Conservation (phyloP, 2,113 vertebrate genomes). For the Oplegnathus fasciatus region DNA sequence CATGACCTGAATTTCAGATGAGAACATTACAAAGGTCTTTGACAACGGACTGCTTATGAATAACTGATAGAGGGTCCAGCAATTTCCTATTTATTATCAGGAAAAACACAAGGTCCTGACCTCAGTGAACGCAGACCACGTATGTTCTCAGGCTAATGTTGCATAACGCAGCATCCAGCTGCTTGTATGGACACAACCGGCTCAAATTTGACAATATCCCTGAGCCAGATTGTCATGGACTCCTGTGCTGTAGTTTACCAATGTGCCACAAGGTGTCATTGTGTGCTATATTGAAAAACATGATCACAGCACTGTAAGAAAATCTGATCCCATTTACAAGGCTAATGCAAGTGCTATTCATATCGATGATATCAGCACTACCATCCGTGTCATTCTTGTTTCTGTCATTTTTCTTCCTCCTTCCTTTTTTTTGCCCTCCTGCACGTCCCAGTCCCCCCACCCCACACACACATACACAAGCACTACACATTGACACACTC, state of each 20-base stretch:
- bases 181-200: constrained; percentile 1
- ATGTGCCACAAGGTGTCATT: constrained; percentile 78
- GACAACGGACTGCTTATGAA: constrained; percentile 47
- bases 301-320: constrained; percentile 46
- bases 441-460: neutral
- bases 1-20: constrained; percentile 50
- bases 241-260: constrained; percentile 69
- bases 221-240: constrained; percentile 17
- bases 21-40: constrained; percentile 23
- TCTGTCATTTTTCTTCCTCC: constrained; percentile 16
- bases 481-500: neutral
- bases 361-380: constrained; percentile 61
- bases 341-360: constrained; percentile 63
- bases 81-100: constrained; percentile 31
- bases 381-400: constrained; percentile 41
- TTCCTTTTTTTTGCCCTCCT: neutral
- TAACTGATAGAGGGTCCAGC: constrained; percentile 31
- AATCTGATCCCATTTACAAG: constrained; percentile 69
- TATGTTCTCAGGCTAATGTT: neutral
- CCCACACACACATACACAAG: constrained; percentile 17
- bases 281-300: constrained; percentile 57
- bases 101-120: constrained; percentile 2
- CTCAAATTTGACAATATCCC: constrained; percentile 31
- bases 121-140: neutral
- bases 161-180: constrained; percentile 14